Base-by-base conservation (phyloP, 1,140 invertebrate species). In the Acromyrmex heyeri region DNA sequence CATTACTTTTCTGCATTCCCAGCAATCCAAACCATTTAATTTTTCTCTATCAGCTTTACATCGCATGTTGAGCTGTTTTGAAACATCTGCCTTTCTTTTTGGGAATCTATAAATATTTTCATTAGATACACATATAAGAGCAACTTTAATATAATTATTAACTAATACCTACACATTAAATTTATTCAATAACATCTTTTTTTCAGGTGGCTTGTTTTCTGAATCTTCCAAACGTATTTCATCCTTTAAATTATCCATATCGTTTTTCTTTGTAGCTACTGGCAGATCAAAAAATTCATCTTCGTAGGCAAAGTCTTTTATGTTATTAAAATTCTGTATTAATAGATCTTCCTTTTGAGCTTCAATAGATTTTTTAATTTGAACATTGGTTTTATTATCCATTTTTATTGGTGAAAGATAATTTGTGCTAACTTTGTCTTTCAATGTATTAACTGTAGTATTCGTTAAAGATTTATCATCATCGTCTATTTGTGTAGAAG, bases 1-100 rank as follows among this genome's bases (percentile, higher is more conserved):
- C 70, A 81, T 90, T 93, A 96, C 95, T 87, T 94, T 83, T 86
- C 92, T 83, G 87, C 95, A 96, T 44, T 95, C 87, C 69, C 92
- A 90, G 85, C 95, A 96, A 81, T 88, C 76, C 92, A 93, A 93
- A 27, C 95, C 95, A 62, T 90, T 85, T 72, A 96, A 83, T 72
- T 93, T 92, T 34, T 87, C 92, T 86, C 94, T 94, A 69, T 95
- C 94, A 27, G 24, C 70, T 91, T 94, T 95, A 34, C 93, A 34
- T 61, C 27, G 69, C 69, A 75, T 75, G 3, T 83, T 83, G 50
- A 75, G 14, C 0, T 62, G 55, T 7, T 83, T 24, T 48, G 38
- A 88, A 18, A 88, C 24, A n/a, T 91, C 85, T 87, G 79, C 30
- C 6, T 87, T 86, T 77, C 89, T 91, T 55, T 76, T 72, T 44